Base-by-base conservation (phyloP, 2,888 invertebrate genomes). In the Physocephala rufipes region DNA sequence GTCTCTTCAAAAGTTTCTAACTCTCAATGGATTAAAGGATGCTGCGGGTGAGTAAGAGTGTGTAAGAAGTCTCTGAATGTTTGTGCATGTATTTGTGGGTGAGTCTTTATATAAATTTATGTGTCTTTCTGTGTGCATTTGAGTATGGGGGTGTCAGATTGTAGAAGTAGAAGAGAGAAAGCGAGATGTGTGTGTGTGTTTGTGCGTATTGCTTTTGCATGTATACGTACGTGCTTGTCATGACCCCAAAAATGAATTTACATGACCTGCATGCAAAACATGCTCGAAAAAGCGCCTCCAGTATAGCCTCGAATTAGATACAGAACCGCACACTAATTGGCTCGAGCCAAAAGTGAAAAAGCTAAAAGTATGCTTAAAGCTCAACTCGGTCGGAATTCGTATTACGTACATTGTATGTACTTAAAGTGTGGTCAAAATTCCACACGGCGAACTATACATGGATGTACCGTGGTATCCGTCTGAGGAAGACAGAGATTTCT, bases 241-340 rank as follows among this genome's bases (percentile, higher is more conserved):
- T 66, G 55, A 66, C 66, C 66, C 55, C 66, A 53, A 66, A 36
- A 66, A 66, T 55, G 28, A 16, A 66, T 51, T 53, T 66, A 36
- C 53, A 66, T 66, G 51, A 53, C 53, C 49, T 28, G 66, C 58
- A 26, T 58, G 58, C 24, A 28, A 9, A 21, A 24, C 51, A 64
- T 64, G 21, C 19, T 13, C 19, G 1, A 19, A 49, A n/a, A 55
- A 21, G 28, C n/a, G n/a, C 43, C 36, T 66, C 36, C 66, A 55
- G 55, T 2, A 30, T 55, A 36, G 43, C 53, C 36, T 43, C 28
- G n/a, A 67, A 55, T 67, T 58, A 36, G 55, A 36, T 62, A 19
- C 21, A 24, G 62, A 43, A 24, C 62, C 62, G 62, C 62, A 62
- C 43, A 62, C 62, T 62, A 62, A 62, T 62, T 62, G 62, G 45